phyloP scores from a whole-genome alignment of 1,140 invertebrate genomes.

The Caenorhabditis tropicalis region DNA sequence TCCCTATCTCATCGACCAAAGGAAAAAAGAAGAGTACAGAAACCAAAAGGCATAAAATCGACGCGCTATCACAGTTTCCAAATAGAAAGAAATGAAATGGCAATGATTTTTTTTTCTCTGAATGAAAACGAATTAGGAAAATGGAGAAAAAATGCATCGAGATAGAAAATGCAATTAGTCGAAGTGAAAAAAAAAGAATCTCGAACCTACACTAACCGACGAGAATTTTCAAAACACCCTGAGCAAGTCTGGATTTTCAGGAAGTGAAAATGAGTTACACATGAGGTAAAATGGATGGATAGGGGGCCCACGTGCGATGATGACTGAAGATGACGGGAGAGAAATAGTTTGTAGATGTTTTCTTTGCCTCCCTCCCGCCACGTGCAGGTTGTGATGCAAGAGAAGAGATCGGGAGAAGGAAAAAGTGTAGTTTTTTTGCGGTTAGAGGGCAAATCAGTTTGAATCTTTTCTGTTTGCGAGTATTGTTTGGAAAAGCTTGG shows the following conservation, averaged over 20 bases:
- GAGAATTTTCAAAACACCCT: not conserved
- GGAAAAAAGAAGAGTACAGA: not conserved
- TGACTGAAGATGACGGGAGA: constrained; percentile 4
- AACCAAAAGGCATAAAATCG: not conserved
- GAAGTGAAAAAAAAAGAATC: not conserved
- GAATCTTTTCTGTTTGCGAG: constrained; percentile 3
- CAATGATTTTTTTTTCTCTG: not conserved
- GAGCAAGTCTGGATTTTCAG: not conserved
- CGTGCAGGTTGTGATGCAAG: constrained; percentile 31
- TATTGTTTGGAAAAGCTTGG: constrained; percentile 10
- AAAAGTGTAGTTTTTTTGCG: not conserved
- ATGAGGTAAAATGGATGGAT: not conserved
- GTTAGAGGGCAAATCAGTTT: constrained; percentile 12
- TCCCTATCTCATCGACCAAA: not conserved
- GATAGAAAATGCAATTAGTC: not conserved
- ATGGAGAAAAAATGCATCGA: not conserved
- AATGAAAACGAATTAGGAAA: not conserved
- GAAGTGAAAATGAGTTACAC: constrained; percentile 19
- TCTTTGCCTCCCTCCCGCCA: not conserved
- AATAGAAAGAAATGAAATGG: not conserved
- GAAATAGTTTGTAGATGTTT: constrained; percentile 31
- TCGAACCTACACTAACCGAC: not conserved
- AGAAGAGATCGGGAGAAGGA: not conserved
- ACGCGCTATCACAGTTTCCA: not conserved
- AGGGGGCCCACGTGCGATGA: constrained; percentile 15